Evolutionary conservation across 1,140 invertebrate species (phyloP), one percentile per base, ranked within the genome.

Genomic region (Gonatopus flavifemur): DNA sequence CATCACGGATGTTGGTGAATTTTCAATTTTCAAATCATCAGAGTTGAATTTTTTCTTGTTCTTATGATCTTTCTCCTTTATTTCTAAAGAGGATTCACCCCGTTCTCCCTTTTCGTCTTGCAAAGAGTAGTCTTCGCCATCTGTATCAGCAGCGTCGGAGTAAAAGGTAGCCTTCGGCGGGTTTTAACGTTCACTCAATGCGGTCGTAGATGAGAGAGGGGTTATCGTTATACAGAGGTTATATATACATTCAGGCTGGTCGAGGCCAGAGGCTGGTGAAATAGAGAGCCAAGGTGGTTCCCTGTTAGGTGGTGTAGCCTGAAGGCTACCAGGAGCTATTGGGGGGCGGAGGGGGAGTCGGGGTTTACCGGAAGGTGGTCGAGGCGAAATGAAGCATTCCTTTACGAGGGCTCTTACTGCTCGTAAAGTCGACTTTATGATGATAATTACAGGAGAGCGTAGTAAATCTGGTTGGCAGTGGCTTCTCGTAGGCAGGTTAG

Each of bases 401-500:
- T 81, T 81, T 81, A 81, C 78, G 78, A 79, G 74, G 70, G 70
- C 77, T 75, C 74, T 77, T 80, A 77, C 77, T 74, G 80, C 77
- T 81, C 80, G 80, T 82, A 82, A 82, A 81, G 72, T 80, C 79
- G 79, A 81, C 79, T 82, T 81, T 82, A 81, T 80, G 80, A 80
- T 82, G 80, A 82, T 81, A 82, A 82, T 82, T 82, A 82, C 75
- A 78, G 72, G 63, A 70, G 72, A 76, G 66, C 64, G 74, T 69
- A 76, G 72, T 78, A 77, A 78, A 78, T 78, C 74, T 72, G 73
- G 67, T 69, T 66, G 65, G 59, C 50, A 41, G 55, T 49, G 55
- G 59, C 49, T 50, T 49, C 59, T 51, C 37, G 57, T 25, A 55
- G 49, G 35, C 51, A 24, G 35, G 15, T 41, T 49, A 21, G 52